Base-by-base conservation (phyloP, 2,888 invertebrate genomes). In the Zygothrica quintamaculata region DNA sequence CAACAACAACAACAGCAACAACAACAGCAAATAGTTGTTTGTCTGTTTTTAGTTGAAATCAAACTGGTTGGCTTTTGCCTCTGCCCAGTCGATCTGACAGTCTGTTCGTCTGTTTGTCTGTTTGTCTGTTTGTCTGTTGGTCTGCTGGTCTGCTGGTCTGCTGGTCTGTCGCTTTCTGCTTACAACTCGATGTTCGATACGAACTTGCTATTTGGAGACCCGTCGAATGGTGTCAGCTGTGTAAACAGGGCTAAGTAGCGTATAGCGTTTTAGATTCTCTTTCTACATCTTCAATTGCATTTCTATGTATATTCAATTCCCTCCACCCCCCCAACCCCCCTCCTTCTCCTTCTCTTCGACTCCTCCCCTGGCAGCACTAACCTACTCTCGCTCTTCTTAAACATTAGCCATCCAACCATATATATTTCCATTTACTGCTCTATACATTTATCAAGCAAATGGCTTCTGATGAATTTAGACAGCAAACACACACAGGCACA, bases 41-140 rank as follows among this genome's bases (percentile, higher is more conserved):
- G 79, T 85, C 85, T 73, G 73, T 81, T 84, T n/a, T 74, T 65
- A 78, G 82, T 68, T 78, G 85, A 82, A 82, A 75, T 82, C 85
- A 85, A 82, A 82, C 81, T 84, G 86, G 80, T 85, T 85, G 72
- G n/a, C n/a, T n/a, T 72, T 62, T 61, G 64, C 59, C 56, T n/a
- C n/a, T 64, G 72, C 57, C 73, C 53, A 50, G 55, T 60, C 55
- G 43, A 9, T 22, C 18, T 2, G 18, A 22, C n/a, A 50, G 53
- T 60, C 57, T 34, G 43, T 37, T 42, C 56, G 18, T 22, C 18
- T 22, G 18, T 67, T 50, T 50, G 55, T 60, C n/a, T n/a, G n/a
- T n/a, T 55, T 31, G 61, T 44, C 9, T 42, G 44, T 40, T 43
- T 56, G 29, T 22, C 18, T 2, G 18, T 33, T 8, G 52, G 53